Evolutionary conservation across 2,888 invertebrate species (phyloP).

Genomic region (Acronicta psi): DNA sequence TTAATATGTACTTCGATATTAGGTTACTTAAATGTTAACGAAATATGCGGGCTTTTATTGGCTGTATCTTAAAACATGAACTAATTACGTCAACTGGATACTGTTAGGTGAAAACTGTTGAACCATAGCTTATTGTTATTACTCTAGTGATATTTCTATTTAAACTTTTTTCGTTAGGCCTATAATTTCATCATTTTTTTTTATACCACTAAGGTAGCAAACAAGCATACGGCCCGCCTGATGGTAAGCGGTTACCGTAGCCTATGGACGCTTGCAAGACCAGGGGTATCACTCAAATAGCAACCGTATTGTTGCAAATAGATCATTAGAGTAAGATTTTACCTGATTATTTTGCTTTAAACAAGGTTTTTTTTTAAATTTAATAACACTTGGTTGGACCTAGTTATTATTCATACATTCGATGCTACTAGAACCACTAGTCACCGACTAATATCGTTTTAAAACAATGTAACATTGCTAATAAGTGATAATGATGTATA

Average conservation of each 20-base stretch:
- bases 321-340: too few relatives aligned
- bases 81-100: slow-evolving; percentile 21
- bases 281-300: too few relatives aligned
- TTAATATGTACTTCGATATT: background rate
- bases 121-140: slow-evolving; percentile 23
- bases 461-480: slow-evolving; percentile 32
- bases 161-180: slow-evolving; percentile 6
- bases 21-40: background rate
- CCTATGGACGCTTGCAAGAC: too few relatives aligned
- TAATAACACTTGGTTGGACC: too few relatives aligned
- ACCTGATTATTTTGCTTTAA: too few relatives aligned
- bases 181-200: slow-evolving; percentile 14
- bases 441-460: background rate
- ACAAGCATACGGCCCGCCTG: too few relatives aligned
- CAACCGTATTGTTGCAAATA: too few relatives aligned
- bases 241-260: too few relatives aligned
- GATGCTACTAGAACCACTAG: too few relatives aligned
- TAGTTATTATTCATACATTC: too few relatives aligned
- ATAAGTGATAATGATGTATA: slow-evolving; percentile 19
- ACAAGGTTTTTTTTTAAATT: too few relatives aligned
- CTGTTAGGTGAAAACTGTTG: slow-evolving; percentile 27
- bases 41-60: slow-evolving; percentile 34
- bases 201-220: too few relatives aligned
- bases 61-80: slow-evolving; percentile 5
- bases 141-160: background rate